A percentile compares a stretch with the other conserved stretches of the same genome.
Evolutionary conservation across 2,888 invertebrate genomes (phyloP).

Genomic region (Mythimna albipuncta): DNA sequence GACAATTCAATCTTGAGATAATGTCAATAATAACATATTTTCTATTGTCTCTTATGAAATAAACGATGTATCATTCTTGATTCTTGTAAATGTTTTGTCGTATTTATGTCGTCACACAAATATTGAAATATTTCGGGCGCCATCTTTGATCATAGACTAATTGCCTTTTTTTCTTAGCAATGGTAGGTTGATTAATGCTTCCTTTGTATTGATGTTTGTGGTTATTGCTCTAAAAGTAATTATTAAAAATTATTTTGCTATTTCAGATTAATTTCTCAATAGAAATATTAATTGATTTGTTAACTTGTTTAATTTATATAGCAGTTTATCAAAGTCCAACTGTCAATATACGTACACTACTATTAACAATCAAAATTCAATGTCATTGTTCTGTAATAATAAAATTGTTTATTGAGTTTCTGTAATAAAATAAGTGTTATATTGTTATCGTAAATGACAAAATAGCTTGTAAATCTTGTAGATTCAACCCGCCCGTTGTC

Average conservation of each 20-base stretch:
- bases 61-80: not conserved
- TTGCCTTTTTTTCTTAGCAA: not conserved
- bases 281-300: not conserved
- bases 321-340: conserved; percentile 2
- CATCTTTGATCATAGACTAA: conserved; percentile 21
- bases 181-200: not conserved
- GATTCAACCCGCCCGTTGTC: too few species aligned
- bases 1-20: conserved; percentile 24
- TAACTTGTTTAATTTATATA: not conserved
- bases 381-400: conserved; percentile 24
- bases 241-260: not conserved
- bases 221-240: not conserved
- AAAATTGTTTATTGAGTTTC: conserved; percentile 2
- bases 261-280: not conserved
- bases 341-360: not conserved
- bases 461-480: not conserved
- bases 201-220: not conserved
- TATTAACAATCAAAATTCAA: conserved; percentile 3
- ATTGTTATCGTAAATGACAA: not conserved
- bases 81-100: not conserved
- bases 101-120: not conserved
- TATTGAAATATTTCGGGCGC: not conserved
- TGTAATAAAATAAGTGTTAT: not conserved
- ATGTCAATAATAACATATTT: conserved; percentile 21
- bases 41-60: conserved; percentile 10